Evolutionary conservation across 2,797 vertebrate genomes (phyloP), one percentile per base, ranked within the genome.

Genomic region (Acrossocheilus wenchowensis): DNA sequence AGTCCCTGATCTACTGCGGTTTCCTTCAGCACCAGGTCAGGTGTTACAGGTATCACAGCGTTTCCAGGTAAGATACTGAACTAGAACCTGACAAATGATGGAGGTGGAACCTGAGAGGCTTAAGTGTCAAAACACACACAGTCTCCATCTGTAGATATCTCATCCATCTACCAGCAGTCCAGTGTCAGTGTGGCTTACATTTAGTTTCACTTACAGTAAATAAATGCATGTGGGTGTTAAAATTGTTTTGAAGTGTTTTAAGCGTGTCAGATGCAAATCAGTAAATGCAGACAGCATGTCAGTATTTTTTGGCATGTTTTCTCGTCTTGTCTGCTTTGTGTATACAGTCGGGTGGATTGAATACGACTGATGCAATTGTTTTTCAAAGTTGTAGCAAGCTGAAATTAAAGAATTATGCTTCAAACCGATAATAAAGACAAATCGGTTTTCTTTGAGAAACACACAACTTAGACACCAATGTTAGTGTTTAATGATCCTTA

Each of bases 191-290:
- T 36, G 26, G 11, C 45, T 74, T 83, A 74, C 81, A 83, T 83
- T 45, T 54, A 57, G 69, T 74, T 83, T 83, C 81, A 74, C 69
- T 83, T 83, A 83, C 69, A 62, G 69, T n/a, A 48, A 72, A 72
- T 57, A 72, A n/a, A 60, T 6, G 69, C 54, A 48, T 74, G 81
- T 72, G 12, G 41, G 71, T 83, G 69, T 62, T 45, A 2, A 68
- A 80, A 81, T 34, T 11, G 52, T 54, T 41, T 43, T 66, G 10
- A 30, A 36, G 30, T 12, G 60, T 62, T 60, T 19, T 34, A 4
- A 26, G 15, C 50, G 5, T 43, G 36, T 23, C 17, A 60, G 54
- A 83, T 74, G 21, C 54, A 74, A 48, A n/a, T 48, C 71, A 52
- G 62, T 5, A 14, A 48, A 82, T 12, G 21, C 15, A 57, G 34